phyloP scores from a whole-genome alignment of 2,888 invertebrate species.

The Sepiola atlantica region DNA sequence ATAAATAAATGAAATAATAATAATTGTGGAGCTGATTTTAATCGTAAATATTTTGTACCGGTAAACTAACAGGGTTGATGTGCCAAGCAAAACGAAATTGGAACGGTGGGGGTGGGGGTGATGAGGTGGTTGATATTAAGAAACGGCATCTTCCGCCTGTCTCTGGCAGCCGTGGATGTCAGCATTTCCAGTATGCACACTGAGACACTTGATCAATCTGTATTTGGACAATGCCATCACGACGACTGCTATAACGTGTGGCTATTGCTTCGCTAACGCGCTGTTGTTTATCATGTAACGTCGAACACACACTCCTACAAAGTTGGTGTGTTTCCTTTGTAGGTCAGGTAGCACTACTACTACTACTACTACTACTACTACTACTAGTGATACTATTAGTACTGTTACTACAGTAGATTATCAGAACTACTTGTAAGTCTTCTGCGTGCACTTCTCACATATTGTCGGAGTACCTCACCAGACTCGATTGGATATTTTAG shows the following conservation, averaged over 20 bases:
- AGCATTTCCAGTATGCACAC: background rate
- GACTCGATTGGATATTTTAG: constrained; percentile 41
- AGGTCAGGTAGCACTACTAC: constrained; percentile 35
- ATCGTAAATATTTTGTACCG: no score
- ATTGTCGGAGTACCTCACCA: constrained; percentile 32
- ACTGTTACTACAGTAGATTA: constrained; percentile 3
- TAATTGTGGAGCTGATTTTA: no score
- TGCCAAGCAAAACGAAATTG: background rate
- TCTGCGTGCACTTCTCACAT: background rate
- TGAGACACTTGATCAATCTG: background rate
- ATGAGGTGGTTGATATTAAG: background rate
- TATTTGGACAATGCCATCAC: constrained; percentile 32
- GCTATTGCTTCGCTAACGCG: background rate
- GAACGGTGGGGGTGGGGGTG: no score
- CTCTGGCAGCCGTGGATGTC: background rate
- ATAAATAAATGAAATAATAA: no score
- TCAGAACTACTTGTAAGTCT: constrained; percentile 40
- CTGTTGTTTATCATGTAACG: constrained; percentile 23
- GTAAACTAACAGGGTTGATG: no score
- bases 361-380: background rate
- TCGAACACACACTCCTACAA: constrained; percentile 17
- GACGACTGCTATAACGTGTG: background rate
- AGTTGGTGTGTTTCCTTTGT: constrained; percentile 44
- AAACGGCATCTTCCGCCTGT: background rate
- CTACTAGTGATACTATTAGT: background rate